Evolutionary conservation across 2,797 vertebrate species (phyloP).

Genomic region (Pangasius sanitwongsei): DNA sequence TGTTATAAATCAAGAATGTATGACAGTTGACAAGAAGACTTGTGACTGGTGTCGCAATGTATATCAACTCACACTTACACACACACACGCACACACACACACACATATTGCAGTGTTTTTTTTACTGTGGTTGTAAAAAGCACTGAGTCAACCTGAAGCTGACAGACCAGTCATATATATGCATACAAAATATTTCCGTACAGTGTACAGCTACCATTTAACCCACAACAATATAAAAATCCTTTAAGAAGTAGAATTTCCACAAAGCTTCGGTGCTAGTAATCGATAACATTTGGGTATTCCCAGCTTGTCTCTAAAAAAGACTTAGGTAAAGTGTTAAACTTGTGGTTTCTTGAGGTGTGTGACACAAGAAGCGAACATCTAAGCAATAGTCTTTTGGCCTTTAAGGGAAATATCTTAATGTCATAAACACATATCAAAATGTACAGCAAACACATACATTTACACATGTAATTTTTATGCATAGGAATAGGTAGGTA

Average conservation of each 20-base stretch:
- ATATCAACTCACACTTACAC: background rate
- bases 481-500: background rate
- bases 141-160: background rate
- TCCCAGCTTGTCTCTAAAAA: background rate
- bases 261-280: background rate
- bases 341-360: slow-evolving; percentile 24
- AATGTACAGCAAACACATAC: background rate
- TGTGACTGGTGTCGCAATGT: background rate
- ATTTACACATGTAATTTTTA: background rate
- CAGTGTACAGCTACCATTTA: background rate
- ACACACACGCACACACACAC: background rate
- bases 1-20: background rate
- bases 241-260: background rate
- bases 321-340: background rate
- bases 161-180: background rate
- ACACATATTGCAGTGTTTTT: background rate
- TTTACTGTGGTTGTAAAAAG: background rate
- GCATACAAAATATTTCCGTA: background rate
- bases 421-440: background rate
- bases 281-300: slow-evolving; percentile 23
- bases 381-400: background rate
- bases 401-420: slow-evolving; percentile 25
- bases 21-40: background rate
- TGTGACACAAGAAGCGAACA: background rate
- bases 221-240: background rate